A percentile compares a stretch with the other conserved stretches of the same genome.
These are phyloP conservation scores for Leptodactylus fallax DNA, from an alignment of 2,797 vertebrate genomes.

Conservation along the genomic window DNA sequence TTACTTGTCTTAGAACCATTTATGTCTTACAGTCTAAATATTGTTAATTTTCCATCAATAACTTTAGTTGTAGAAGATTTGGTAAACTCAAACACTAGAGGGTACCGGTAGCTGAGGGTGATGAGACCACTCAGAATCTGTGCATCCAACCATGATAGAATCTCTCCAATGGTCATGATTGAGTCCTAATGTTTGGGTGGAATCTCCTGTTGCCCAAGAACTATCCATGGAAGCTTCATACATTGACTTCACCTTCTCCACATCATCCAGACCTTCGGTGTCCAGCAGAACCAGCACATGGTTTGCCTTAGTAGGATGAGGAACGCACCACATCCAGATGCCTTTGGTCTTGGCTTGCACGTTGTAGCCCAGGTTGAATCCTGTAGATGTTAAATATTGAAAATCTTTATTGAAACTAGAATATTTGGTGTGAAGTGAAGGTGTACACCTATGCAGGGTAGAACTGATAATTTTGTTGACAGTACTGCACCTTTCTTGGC, in stretches of 20 bases:
- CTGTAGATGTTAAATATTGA: constrained; percentile 53
- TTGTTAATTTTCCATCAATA: no score
- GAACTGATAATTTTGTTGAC: no score
- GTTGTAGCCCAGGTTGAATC: constrained; percentile 71
- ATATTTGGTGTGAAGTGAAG: no score
- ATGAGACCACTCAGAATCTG: not conserved
- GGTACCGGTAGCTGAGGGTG: no score
- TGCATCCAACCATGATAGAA: not conserved
- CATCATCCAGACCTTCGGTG: constrained; percentile 74
- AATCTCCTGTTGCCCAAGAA: not conserved
- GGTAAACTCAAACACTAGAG: not conserved
- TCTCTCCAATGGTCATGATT: not conserved
- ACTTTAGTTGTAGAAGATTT: not conserved
- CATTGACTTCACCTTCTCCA: constrained; percentile 66
- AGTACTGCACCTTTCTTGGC: constrained; percentile 66
- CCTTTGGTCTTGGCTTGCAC: constrained; percentile 74
- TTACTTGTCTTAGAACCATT: not conserved
- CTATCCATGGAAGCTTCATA: no score
- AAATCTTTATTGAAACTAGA: not conserved
- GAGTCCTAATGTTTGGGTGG: not conserved
- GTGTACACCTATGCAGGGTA: not conserved
- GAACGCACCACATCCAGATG: constrained; percentile 77
- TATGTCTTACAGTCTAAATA: not conserved
- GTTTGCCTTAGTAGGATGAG: constrained; percentile 65
- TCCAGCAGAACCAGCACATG: constrained; percentile 74